Evolutionary conservation across 2,888 invertebrate genomes (phyloP), one percentile per base, ranked within the genome.

Genomic region (Drosophila anomelani): DNA sequence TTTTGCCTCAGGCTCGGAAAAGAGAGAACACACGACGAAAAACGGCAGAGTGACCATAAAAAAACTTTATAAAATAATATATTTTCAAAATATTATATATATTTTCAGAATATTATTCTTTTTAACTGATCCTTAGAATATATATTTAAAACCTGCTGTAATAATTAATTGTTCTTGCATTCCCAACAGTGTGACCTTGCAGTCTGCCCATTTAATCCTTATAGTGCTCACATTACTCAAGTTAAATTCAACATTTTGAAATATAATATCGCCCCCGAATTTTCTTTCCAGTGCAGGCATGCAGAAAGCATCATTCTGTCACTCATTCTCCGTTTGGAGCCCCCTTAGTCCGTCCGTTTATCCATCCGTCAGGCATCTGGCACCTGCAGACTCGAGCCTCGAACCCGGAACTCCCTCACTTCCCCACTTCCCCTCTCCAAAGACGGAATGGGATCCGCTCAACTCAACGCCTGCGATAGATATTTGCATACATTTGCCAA

Each of bases 401-500:
- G 70, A 64, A 59, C 61, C 59, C 44, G 43, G 59, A 61, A 61
- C 43, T 23, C 43, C 12, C 20, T 0, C 20, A 61, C 43, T 34
- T n/a, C 34, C 10, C 17, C 3, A 20, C 20, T 20, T 20, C 20
- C 20, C 7, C n/a, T 7, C 5, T 13, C 15, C 56, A 32, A 12
- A n/a, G 17, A 15, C 51, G 20, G 34, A 34, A 20, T 20, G 49
- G 51, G 67, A 81, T 81, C 77, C 76, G 63, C 68, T 67, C 69
- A 29, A 54, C 64, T 64, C 78, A 34, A 53, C 69, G 64, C 62
- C 57, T 73, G 82, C 73, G 34, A 68, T 77, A 85, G 75, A 69
- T 85, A 83, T 83, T 83, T 83, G 83, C 83, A 85, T 88, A 85
- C 67, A 82, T 69, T 75, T 82, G 70, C 77, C 77, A 87, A 87